Evolutionary conservation across 2,113 vertebrate species (phyloP).

Genomic region (Vulpes ferrilata): DNA sequence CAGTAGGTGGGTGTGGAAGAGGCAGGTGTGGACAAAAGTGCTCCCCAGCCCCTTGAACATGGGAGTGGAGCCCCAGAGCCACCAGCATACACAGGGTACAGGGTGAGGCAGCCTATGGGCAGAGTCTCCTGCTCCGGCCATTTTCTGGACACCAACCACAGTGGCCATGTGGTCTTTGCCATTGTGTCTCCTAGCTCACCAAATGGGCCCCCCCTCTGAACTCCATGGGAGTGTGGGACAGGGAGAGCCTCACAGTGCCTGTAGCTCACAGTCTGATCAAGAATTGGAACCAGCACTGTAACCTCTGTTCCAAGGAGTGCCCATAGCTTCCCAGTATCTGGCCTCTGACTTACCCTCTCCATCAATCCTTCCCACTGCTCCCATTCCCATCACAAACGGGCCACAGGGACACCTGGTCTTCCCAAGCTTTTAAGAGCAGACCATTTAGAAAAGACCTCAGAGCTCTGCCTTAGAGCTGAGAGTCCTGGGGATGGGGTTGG

Average conservation of each 20-base stretch:
- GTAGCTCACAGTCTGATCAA: background rate
- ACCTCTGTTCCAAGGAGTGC: rapidly evolving
- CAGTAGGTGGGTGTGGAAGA: background rate
- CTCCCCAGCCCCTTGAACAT: background rate
- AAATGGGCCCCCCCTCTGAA: background rate
- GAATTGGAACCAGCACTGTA: background rate
- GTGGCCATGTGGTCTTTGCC: background rate
- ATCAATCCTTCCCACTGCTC: background rate
- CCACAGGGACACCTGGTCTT: background rate
- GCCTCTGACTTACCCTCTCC: background rate
- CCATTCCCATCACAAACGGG: background rate
- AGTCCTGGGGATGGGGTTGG: background rate
- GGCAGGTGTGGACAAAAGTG: background rate
- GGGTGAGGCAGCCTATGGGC: rapidly evolving
- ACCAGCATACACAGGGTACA: too few species aligned
- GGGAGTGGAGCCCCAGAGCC: background rate
- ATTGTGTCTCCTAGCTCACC: rapidly evolving
- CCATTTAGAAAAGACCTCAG: background rate
- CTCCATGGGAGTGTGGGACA: rapidly evolving
- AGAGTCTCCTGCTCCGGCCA: background rate
- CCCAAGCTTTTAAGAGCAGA: background rate
- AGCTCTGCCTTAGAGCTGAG: background rate
- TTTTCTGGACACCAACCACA: background rate
- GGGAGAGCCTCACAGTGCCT: rapidly evolving
- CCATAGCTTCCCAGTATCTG: background rate